phyloP scores from a whole-genome alignment of 2,888 invertebrate genomes.

The Polydrusus cervinus region DNA sequence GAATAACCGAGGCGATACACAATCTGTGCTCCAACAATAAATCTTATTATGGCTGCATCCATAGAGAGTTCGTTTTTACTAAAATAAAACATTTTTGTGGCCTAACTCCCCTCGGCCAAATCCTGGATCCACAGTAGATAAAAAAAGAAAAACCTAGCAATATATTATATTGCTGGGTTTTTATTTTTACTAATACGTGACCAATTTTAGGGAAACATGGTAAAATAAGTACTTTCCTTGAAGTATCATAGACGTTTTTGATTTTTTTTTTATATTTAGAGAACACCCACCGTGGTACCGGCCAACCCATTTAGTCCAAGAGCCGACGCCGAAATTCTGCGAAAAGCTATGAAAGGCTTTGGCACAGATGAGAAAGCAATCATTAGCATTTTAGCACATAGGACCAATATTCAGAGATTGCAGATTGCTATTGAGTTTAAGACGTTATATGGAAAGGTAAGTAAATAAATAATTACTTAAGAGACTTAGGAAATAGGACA shows the following conservation, averaged over 20 bases:
- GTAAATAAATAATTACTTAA: conserved; percentile 35
- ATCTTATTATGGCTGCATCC: too few species aligned
- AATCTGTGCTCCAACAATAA: too few species aligned
- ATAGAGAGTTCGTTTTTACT: too few species aligned
- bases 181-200: too few species aligned
- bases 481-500: too few species aligned
- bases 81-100: too few species aligned
- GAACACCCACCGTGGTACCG: conserved; percentile 84
- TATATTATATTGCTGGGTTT: too few species aligned
- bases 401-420: conserved; percentile 90
- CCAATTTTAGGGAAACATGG: too few species aligned
- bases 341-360: conserved; percentile 95
- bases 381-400: conserved; percentile 86
- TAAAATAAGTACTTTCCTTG: neutral
- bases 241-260: neutral
- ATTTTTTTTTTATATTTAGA: conserved; percentile 71
- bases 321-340: conserved; percentile 84
- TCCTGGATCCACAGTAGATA: too few species aligned
- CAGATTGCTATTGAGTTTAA: conserved; percentile 89
- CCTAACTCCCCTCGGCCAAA: too few species aligned
- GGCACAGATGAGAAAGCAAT: conserved; percentile 94
- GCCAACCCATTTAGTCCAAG: conserved; percentile 86
- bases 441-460: conserved; percentile 89
- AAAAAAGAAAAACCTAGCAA: too few species aligned
- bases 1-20: too few species aligned